These are phyloP conservation scores for Chaetorhynchus papuensis DNA, from an alignment of 2,113 vertebrate species.

Conservation along the genomic window DNA sequence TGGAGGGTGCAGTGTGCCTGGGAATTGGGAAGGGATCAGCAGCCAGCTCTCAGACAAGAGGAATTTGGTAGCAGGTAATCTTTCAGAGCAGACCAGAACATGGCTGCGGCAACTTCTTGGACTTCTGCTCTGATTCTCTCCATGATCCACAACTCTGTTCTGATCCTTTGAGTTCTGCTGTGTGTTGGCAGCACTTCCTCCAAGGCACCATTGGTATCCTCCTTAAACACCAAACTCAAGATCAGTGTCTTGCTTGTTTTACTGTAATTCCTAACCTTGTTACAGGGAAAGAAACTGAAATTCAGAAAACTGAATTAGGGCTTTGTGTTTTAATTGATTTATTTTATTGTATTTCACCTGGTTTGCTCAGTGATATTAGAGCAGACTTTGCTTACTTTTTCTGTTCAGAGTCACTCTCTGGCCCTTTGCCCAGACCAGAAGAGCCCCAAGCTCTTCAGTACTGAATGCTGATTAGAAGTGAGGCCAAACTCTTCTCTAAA, in stretches of 20 bases:
- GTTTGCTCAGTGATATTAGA: background rate
- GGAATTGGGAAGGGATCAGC: background rate
- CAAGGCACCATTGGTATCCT: background rate
- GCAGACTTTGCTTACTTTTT: conserved; percentile 21
- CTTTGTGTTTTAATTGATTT: background rate
- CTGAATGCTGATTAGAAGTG: conserved; percentile 22
- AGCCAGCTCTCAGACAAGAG: background rate
- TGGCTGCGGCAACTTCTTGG: background rate
- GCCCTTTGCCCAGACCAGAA: conserved; percentile 24
- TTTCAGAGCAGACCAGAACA: background rate
- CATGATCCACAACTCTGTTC: background rate
- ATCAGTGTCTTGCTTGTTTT: background rate
- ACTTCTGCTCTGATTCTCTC: background rate
- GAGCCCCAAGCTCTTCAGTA: background rate
- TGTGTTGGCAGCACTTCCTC: background rate
- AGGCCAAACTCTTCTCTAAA: conserved; percentile 8
- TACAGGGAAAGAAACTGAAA: background rate
- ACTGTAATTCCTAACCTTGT: background rate
- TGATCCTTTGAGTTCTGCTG: background rate
- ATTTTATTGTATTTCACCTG: conserved; percentile 1
- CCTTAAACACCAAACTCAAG: background rate
- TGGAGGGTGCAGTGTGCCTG: background rate
- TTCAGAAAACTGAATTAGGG: background rate
- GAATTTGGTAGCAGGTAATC: background rate
- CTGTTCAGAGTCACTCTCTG: conserved; percentile 6